Conservation (phyloP, 2,888 invertebrate genomes). For the Tenthredo mesomela region DNA sequence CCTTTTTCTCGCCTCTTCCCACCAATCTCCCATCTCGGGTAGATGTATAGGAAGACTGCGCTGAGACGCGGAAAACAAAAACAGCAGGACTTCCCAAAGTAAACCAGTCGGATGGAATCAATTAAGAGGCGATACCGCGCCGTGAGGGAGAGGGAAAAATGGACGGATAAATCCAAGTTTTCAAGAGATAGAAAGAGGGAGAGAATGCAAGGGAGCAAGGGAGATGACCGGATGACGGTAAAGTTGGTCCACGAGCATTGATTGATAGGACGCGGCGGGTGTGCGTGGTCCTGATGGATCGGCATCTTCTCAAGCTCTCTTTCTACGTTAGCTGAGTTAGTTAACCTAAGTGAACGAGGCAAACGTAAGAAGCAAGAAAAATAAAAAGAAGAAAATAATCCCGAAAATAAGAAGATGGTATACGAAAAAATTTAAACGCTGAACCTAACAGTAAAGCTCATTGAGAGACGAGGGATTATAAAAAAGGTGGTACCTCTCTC, state of each 20-base stretch:
- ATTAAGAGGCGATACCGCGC: slow-evolving; percentile 57
- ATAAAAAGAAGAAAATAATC: neutral
- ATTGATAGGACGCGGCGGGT: slow-evolving; percentile 64
- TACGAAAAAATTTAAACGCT: neutral
- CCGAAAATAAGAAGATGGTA: slow-evolving; percentile 12
- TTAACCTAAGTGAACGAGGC: slow-evolving; percentile 39
- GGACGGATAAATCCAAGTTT: slow-evolving; percentile 56
- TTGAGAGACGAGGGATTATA: neutral
- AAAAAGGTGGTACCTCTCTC: neutral
- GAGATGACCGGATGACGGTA: slow-evolving; percentile 64
- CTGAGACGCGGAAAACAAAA: slow-evolving; percentile 49
- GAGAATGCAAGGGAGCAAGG: slow-evolving; percentile 48
- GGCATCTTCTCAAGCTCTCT: slow-evolving; percentile 59
- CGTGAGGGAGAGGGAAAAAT: slow-evolving; percentile 56
- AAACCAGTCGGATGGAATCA: slow-evolving; percentile 60
- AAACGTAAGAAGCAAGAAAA: slow-evolving; percentile 8
- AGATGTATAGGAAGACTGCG: neutral
- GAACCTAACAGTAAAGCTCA: neutral
- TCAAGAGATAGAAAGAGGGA: slow-evolving; percentile 21
- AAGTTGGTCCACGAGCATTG: slow-evolving; percentile 62
- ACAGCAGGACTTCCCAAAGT: slow-evolving; percentile 51
- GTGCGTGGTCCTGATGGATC: slow-evolving; percentile 59
- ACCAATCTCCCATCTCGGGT: slow-evolving; percentile 33
- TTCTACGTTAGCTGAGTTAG: slow-evolving; percentile 52
- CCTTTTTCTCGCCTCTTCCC: slow-evolving; percentile 44